phyloP scores from a whole-genome alignment of 2,888 invertebrate species.

The Agapostemon virescens region DNA sequence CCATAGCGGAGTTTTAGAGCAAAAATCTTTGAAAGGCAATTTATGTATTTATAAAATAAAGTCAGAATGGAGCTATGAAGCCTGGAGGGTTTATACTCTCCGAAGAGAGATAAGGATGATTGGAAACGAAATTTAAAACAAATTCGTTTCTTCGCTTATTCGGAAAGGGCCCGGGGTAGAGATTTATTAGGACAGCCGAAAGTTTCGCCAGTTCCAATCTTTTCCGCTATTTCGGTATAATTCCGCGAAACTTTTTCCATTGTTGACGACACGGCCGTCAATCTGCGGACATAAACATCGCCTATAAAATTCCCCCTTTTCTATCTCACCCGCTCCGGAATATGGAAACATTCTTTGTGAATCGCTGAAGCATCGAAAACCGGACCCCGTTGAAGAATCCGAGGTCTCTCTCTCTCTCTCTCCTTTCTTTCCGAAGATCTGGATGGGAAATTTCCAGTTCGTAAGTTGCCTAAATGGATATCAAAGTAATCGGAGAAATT shows the following conservation, averaged over 20 bases:
- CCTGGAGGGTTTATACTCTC: background rate
- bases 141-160: background rate
- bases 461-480: background rate
- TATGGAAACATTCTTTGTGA: background rate
- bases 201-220: conserved; percentile 29
- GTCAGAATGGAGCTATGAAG: background rate
- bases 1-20: background rate
- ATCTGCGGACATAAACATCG: background rate
- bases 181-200: conserved; percentile 14
- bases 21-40: background rate
- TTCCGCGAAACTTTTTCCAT: conserved; percentile 15
- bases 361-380: background rate
- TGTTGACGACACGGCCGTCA: background rate
- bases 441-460: background rate
- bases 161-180: background rate
- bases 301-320: conserved; percentile 18
- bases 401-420: too few relatives aligned
- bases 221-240: conserved; percentile 34
- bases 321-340: background rate
- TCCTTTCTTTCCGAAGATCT: background rate
- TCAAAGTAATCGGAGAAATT: conserved; percentile 2
- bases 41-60: background rate
- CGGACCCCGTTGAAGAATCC: background rate
- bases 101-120: background rate
- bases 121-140: conserved; percentile 8